phyloP scores from a whole-genome alignment of 2,113 vertebrate genomes.

The Elephantulus edwardii region DNA sequence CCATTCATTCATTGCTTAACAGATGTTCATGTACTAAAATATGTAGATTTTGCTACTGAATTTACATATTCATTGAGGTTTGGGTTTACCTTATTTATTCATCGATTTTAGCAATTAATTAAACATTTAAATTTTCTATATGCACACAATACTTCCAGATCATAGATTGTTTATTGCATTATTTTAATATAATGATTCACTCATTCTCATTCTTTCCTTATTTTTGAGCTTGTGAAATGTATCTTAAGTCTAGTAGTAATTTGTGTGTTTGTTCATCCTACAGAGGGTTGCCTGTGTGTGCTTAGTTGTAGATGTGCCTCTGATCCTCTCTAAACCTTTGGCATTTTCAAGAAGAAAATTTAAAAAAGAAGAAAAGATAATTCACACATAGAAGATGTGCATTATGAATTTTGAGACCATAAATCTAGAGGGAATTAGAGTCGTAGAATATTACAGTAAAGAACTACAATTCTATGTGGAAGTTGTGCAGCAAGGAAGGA shows the following conservation, averaged over 20 bases:
- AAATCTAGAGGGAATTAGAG: neutral
- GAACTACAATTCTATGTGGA: neutral
- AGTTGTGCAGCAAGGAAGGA: neutral
- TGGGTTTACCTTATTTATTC: too few relatives aligned
- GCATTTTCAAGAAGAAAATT: constrained; percentile 15
- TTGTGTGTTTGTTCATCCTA: constrained; percentile 1
- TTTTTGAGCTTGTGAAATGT: neutral
- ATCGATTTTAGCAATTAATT: too few relatives aligned
- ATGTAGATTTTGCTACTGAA: too few relatives aligned
- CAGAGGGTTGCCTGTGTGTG: neutral
- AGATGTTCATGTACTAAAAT: too few relatives aligned
- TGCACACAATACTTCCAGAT: too few relatives aligned
- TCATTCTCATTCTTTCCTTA: neutral
- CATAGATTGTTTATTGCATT: too few relatives aligned
- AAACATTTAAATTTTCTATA: too few relatives aligned
- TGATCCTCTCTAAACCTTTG: neutral
- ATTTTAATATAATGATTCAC: too few relatives aligned
- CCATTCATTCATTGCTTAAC: too few relatives aligned
- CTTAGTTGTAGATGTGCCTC: neutral
- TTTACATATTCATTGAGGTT: too few relatives aligned
- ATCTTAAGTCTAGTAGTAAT: neutral
- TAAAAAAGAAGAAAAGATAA: neutral
- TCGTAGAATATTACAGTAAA: neutral
- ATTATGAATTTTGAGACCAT: neutral
- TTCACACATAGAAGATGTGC: neutral